Conservation (phyloP, 2,797 vertebrate genomes). For the Muscicapa striata region DNA sequence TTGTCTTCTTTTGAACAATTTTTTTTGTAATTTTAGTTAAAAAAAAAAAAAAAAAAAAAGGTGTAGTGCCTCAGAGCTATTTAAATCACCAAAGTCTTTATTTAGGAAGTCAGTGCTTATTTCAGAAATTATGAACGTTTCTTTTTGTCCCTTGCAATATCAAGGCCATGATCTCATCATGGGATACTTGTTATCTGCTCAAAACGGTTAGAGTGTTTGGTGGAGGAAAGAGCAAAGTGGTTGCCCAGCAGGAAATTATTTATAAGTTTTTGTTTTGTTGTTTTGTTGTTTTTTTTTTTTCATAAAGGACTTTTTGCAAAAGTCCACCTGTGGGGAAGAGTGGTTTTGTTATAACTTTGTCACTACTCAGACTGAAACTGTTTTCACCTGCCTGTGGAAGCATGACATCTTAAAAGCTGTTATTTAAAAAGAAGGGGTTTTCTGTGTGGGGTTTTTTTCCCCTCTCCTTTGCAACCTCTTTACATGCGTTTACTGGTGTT, state of each 20-base stretch:
- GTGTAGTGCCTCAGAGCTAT: rapidly evolving
- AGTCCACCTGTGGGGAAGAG: background rate
- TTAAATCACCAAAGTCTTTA: background rate
- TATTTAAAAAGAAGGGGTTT: background rate
- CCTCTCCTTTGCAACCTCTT: background rate
- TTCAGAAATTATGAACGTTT: background rate
- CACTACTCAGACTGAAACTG: conserved; percentile 11
- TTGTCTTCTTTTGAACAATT: background rate
- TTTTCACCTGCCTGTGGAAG: background rate
- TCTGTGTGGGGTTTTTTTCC: background rate
- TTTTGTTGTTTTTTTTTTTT: background rate
- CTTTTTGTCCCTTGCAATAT: background rate
- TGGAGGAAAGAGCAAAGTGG: background rate
- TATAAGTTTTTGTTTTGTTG: background rate
- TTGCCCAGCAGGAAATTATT: background rate
- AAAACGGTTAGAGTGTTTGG: background rate
- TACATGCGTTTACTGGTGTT: rapidly evolving
- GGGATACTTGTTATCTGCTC: background rate
- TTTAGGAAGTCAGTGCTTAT: background rate
- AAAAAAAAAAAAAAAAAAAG: background rate
- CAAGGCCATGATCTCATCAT: background rate
- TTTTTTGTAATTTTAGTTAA: background rate
- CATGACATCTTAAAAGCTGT: background rate
- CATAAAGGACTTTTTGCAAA: conserved; percentile 19
- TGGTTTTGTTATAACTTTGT: background rate